Conservation (phyloP, 92 coral and sea anemone genomes). For the Zoanthus gigantus region DNA sequence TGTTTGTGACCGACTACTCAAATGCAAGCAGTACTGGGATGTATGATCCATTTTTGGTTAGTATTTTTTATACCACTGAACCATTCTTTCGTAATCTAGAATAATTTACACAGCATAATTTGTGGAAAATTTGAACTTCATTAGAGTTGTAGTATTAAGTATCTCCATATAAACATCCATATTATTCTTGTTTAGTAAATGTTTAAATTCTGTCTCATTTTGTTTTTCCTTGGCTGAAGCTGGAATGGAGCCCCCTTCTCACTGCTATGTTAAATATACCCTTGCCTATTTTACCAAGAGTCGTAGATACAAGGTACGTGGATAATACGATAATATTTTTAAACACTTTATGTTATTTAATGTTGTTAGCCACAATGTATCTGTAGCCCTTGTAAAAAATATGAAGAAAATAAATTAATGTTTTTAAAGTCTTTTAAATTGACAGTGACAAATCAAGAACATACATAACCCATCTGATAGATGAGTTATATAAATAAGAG, state of each 20-base stretch:
- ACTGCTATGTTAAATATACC: slow-evolving; percentile 75
- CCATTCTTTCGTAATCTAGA: neutral
- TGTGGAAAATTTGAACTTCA: too few species aligned
- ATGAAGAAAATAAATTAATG: too few species aligned
- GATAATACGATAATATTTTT: neutral
- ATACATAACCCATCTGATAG: too few species aligned
- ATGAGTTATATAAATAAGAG: too few species aligned
- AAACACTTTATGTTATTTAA: neutral
- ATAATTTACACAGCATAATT: too few species aligned
- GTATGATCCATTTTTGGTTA: slow-evolving; percentile 96
- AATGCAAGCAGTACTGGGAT: slow-evolving; percentile 97
- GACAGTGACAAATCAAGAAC: too few species aligned
- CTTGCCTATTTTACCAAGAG: slow-evolving; percentile 71
- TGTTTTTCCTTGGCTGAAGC: slow-evolving; percentile 48
- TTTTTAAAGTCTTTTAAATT: too few species aligned
- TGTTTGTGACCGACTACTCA: slow-evolving; percentile 91
- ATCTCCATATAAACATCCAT: too few species aligned
- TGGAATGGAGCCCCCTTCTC: slow-evolving; percentile 94
- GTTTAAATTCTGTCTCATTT: neutral
- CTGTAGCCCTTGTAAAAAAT: neutral
- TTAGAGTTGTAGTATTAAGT: too few species aligned
- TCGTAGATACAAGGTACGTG: slow-evolving; percentile 90
- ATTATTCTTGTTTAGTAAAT: too few species aligned
- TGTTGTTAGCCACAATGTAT: neutral
- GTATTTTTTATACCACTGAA: slow-evolving; percentile 10